These are phyloP conservation scores for Oenanthe oenanthe DNA, from an alignment of 2,113 vertebrate species.

Conservation along the genomic window DNA sequence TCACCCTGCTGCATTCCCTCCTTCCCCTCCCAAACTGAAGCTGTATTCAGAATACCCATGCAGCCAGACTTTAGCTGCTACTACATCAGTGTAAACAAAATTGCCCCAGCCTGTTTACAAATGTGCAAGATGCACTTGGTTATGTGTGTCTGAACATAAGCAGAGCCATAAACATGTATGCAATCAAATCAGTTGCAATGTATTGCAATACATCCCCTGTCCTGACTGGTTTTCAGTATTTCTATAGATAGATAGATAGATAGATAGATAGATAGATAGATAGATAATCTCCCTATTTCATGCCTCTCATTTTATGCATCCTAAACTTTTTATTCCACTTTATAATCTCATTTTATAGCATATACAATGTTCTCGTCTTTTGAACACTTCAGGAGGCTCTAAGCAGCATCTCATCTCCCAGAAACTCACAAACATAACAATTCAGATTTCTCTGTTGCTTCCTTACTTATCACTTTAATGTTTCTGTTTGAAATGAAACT, in stretches of 20 bases:
- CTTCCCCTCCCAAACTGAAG: not conserved
- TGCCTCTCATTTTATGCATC: not conserved
- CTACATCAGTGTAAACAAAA: not conserved
- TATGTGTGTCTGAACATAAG: not conserved
- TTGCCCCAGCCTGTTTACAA: not conserved
- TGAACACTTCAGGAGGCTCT: not conserved
- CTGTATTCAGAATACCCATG: not conserved
- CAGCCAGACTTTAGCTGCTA: no score
- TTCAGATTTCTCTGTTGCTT: not conserved
- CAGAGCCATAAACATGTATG: not conserved
- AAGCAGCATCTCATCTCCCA: not conserved
- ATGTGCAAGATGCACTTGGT: not conserved
- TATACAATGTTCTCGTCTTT: not conserved
- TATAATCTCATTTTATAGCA: not conserved
- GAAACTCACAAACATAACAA: not conserved
- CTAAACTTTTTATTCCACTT: not conserved
- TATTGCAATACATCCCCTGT: not conserved
- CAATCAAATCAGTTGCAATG: not conserved
- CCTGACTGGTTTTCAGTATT: not conserved
- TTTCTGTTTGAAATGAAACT: slow-evolving; percentile 2
- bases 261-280: not conserved
- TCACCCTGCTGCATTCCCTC: not conserved
- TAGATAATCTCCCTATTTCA: not conserved
- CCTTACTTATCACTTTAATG: not conserved
- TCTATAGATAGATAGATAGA: not conserved